Evolutionary conservation across 2,888 invertebrate species (phyloP), one percentile per base, ranked within the genome.

Genomic region (Copidosoma aretas): DNA sequence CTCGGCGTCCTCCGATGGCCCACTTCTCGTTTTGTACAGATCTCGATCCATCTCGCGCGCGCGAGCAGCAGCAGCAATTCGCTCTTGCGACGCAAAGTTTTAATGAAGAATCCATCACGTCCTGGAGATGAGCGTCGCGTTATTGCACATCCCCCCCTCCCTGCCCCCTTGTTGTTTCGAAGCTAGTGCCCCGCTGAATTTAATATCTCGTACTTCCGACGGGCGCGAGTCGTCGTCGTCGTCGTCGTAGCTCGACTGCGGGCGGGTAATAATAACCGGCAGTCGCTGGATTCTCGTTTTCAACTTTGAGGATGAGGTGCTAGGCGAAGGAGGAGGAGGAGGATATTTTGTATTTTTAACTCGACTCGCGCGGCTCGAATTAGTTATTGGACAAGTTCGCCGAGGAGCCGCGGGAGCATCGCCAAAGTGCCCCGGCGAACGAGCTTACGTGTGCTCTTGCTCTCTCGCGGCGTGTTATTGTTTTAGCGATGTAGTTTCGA

Each of bases 51-150:
- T 60, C 60, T 56, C 56, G 49, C 32, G 43, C 21, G 22, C 43
- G 51, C n/a, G n/a, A n/a, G n/a, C n/a, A n/a, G n/a, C n/a, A n/a
- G n/a, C n/a, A n/a, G n/a, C n/a, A n/a, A n/a, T 41, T 25, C 24
- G 51, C 39, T n/a, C 19, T 3, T 12, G 14, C 10, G 49, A 12
- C n/a, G 46, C 32, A 63, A 71, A 71, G 68, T 71, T 71, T 71
- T 71, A 68, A 71, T 71, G 68, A 71, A 68, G 68, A 71, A 71
- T 68, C 71, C 68, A 68, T 71, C 68, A 68, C 60, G 68, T 60
- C 60, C 24, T 53, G 14, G n/a, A 49, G 41, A 32, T 32, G 32
- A 32, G 10, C 17, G 51, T n/a, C n/a, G 51, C 49, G 63, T 32
- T 32, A 32, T 32, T 32, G 32, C 32, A 32, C 32, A 8, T 32